Conservation (phyloP, 1,140 invertebrate genomes). For the Propsilocerus akamusi region DNA sequence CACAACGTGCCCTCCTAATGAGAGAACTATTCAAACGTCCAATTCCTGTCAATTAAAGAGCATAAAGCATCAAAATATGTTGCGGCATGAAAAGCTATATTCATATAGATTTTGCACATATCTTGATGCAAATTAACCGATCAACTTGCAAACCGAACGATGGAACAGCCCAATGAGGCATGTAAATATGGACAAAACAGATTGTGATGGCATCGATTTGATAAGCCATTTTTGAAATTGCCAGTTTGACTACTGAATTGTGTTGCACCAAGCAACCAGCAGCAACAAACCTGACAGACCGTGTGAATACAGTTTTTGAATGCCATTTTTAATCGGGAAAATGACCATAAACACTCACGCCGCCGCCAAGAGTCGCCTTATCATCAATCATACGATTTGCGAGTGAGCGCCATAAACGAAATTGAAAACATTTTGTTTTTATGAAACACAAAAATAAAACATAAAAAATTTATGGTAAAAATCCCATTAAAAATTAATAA, state of each 20-base stretch:
- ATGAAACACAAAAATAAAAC: no score
- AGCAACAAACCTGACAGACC: neutral
- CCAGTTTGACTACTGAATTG: neutral
- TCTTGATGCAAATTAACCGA: neutral
- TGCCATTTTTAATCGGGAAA: neutral
- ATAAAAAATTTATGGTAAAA: no score
- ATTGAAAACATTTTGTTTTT: no score
- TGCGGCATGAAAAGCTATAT: no score
- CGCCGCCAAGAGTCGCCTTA: neutral
- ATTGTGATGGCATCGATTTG: neutral
- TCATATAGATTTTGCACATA: neutral
- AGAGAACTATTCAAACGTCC: neutral
- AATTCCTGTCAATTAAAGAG: slow-evolving; percentile 2
- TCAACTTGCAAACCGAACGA: no score
- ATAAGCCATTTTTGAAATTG: neutral
- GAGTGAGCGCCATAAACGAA: neutral
- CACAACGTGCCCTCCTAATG: no score
- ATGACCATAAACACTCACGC: neutral
- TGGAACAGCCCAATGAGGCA: no score
- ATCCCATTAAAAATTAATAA: no score
- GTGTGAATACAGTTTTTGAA: neutral
- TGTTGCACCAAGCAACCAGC: no score
- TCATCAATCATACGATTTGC: neutral
- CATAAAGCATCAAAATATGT: no score
- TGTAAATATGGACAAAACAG: no score